Evolutionary conservation across 2,113 vertebrate genomes (phyloP).

Genomic region (Telmatochromis brichardi): DNA sequence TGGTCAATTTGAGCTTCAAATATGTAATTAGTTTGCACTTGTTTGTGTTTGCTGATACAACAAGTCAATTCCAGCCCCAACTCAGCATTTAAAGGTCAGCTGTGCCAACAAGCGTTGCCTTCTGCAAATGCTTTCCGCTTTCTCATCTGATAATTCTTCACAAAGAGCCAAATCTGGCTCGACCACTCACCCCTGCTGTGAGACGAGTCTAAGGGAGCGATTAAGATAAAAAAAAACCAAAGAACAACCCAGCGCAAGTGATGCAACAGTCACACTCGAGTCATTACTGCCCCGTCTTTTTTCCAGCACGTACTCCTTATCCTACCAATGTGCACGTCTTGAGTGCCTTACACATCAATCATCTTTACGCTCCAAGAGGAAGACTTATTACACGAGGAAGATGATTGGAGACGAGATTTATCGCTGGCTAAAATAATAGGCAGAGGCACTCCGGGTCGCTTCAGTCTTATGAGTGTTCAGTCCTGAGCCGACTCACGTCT

Average conservation of each 20-base stretch:
- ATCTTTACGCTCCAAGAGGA: slow-evolving; percentile 38
- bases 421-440: slow-evolving; percentile 28
- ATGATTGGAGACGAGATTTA: slow-evolving; percentile 48
- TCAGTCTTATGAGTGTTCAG: background rate
- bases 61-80: background rate
- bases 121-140: background rate
- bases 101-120: background rate
- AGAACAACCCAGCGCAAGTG: background rate
- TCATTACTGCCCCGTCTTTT: slow-evolving; percentile 23
- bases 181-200: background rate
- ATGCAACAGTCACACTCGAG: slow-evolving; percentile 8
- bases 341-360: slow-evolving; percentile 61
- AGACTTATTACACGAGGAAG: slow-evolving; percentile 57
- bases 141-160: background rate
- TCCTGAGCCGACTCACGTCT: background rate
- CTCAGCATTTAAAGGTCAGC: background rate
- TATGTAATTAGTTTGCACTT: background rate
- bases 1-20: background rate
- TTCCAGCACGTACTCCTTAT: slow-evolving; percentile 17
- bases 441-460: background rate
- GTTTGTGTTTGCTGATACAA: background rate
- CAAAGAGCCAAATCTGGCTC: background rate
- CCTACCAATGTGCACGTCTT: slow-evolving; percentile 1
- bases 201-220: background rate
- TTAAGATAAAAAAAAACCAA: background rate